Evolutionary conservation across 1,140 invertebrate species (phyloP).

Genomic region (Lepeophtheirus salmonis): DNA sequence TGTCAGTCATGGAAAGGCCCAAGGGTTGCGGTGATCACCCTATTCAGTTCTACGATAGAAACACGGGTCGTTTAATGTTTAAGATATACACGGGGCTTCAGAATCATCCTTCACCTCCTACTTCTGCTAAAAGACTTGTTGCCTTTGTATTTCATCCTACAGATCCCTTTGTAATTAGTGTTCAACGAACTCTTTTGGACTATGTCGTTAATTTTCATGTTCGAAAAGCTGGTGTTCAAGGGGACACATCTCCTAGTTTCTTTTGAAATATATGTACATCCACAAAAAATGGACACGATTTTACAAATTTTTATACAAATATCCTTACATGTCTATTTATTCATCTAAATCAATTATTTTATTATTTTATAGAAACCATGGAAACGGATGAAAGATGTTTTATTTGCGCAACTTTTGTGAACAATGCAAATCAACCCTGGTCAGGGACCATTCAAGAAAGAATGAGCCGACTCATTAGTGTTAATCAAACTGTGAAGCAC

Average conservation of each 20-base stretch:
- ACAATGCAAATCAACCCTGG: not conserved
- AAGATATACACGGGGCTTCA: conserved; percentile 59
- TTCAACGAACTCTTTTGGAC: conserved; percentile 81
- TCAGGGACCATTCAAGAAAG: not conserved
- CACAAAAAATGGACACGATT: not conserved
- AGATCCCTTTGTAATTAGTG: conserved; percentile 87
- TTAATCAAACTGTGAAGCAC: conserved; percentile 9
- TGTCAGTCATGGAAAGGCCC: conserved; percentile 82
- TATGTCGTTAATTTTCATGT: conserved; percentile 92
- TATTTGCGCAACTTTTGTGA: conserved; percentile 6
- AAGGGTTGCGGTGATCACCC: conserved; percentile 84
- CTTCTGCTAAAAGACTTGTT: conserved; percentile 54
- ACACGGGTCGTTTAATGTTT: conserved; percentile 72
- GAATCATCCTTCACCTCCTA: conserved; percentile 34
- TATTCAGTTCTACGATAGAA: conserved; percentile 72
- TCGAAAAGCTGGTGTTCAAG: not conserved
- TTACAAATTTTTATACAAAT: not conserved
- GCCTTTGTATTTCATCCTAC: conserved; percentile 94
- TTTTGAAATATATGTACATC: too few relatives aligned
- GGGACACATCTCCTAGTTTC: not conserved
- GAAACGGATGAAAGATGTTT: conserved; percentile 7
- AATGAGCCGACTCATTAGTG: conserved; percentile 11
- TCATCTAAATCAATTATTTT: not conserved
- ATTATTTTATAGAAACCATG: not conserved
- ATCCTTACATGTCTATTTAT: not conserved